Evolutionary conservation across 2,797 vertebrate genomes (phyloP), one percentile per base, ranked within the genome.

Genomic region (Lithobates sylvaticus): DNA sequence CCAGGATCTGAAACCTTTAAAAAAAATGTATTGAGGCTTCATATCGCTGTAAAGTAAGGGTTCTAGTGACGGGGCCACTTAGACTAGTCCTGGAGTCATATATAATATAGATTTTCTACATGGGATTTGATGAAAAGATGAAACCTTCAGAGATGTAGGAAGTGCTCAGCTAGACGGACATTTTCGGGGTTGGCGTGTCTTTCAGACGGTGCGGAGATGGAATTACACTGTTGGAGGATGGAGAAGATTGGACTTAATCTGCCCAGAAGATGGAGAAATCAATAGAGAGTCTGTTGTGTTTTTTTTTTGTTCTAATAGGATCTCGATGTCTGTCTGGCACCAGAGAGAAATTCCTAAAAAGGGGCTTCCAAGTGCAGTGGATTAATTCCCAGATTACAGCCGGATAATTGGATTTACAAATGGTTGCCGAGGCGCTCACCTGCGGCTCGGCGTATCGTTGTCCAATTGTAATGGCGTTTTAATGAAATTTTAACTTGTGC

Each of bases 301-400:
- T 10, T 47, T 47, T 47, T 47, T 47, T 47, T 47, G 29, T 15
- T 13, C 13, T 47, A 2, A n/a, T 73, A 42, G 50, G 10, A 64
- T 73, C 69, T 64, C 36, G 7, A 82, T 82, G 72, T 82, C 50
- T 73, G 80, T 73, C 80, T 82, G 80, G 80, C 80, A 82, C 80
- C 80, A 81, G 68, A 16, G 36, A 72, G 21, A 68, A 58, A 71
- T 71, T 71, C 68, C 34, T 32, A 47, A 39, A 82, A 82, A 73
- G 47, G 32, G 80, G 50, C 15, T 82, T 82, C 36, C 79, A 71
- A 73, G 34, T 23, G 21, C 80, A 42, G 26, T 36, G 70, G 69
- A 36, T 82, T 73, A 61, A 36, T 13, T 12, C 23, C 15, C 36
- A 73, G 10, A 42, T 73, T 73, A 27, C 69, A 36, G 26, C 47